Evolutionary conservation across 2,113 vertebrate genomes (phyloP).

Genomic region (Pelecanus crispus): DNA sequence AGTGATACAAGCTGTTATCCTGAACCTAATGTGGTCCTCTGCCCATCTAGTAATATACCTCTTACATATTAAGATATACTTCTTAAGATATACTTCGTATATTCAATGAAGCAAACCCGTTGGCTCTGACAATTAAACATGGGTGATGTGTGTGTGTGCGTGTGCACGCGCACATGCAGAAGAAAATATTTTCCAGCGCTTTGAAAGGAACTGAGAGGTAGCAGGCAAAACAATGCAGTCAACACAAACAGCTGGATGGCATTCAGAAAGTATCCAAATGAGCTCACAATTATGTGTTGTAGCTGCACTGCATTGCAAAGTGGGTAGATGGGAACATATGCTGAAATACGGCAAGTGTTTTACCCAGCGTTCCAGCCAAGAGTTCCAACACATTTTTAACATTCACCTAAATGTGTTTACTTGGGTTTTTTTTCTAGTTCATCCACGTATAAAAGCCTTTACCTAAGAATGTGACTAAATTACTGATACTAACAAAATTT

Average conservation of each 20-base stretch:
- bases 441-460: neutral
- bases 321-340: neutral
- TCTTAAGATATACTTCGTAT: neutral
- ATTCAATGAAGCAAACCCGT: neutral
- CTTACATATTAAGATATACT: too few species aligned
- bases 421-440: neutral
- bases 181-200: slow-evolving; percentile 2
- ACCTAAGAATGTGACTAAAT: neutral
- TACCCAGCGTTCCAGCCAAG: neutral
- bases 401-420: neutral
- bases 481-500: neutral
- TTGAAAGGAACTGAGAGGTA: slow-evolving; percentile 17
- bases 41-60: neutral
- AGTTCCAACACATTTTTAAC: neutral
- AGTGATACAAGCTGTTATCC: neutral
- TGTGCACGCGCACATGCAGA: neutral
- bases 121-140: neutral
- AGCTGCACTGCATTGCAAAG: neutral
- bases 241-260: neutral
- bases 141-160: neutral
- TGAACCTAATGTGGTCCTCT: neutral
- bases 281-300: slow-evolving; percentile 22
- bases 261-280: slow-evolving; percentile 23
- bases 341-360: neutral
- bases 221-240: neutral